A percentile compares a stretch with the other conserved stretches of the same genome.
phyloP scores from a whole-genome alignment of 30 jellyfish, hydroid and myxozoan species.

The Hydra vulgaris region DNA sequence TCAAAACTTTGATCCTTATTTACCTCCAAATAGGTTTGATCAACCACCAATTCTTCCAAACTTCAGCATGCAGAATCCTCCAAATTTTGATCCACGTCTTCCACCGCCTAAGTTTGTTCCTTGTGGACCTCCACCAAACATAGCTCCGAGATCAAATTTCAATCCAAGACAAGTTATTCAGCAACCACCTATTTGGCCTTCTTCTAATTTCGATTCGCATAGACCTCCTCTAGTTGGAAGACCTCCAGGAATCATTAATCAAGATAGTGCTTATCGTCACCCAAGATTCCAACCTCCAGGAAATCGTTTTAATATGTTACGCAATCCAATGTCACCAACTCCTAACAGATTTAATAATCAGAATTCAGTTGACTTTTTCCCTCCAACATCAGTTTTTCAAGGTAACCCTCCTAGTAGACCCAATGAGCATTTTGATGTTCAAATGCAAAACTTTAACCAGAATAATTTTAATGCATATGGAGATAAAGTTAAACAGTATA shows the following conservation, averaged over 20 bases:
- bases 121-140: background rate
- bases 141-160: background rate
- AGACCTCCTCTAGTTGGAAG: background rate
- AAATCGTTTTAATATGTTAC: background rate
- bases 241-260: background rate
- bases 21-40: background rate
- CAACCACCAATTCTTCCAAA: background rate
- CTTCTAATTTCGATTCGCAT: background rate
- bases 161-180: background rate
- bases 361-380: background rate
- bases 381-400: background rate
- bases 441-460: background rate
- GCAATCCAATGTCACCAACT: background rate
- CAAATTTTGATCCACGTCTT: constrained; percentile 11
- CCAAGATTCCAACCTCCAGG: background rate
- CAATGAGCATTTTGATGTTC: background rate
- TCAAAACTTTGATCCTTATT: background rate
- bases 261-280: background rate
- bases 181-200: background rate
- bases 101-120: background rate
- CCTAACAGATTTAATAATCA: background rate
- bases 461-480: background rate
- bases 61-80: background rate
- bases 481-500: background rate
- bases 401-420: background rate